Conservation (phyloP, 2,888 invertebrate genomes). For the Brassicogethes aeneus region DNA sequence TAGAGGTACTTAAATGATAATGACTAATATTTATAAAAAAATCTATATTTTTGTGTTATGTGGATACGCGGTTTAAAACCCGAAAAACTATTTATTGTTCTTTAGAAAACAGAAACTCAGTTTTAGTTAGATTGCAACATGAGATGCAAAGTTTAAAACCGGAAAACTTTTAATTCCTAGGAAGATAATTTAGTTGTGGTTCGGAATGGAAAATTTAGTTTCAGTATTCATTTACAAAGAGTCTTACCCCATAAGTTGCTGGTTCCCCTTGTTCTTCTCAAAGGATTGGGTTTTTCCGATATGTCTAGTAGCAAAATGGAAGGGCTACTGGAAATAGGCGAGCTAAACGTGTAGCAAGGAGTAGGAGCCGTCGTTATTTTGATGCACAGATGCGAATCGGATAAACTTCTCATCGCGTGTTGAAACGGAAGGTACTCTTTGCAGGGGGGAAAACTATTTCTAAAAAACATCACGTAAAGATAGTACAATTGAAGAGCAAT, state of each 20-base stretch:
- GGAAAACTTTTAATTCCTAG: too few species aligned
- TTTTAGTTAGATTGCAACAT: too few species aligned
- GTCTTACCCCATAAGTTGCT: slow-evolving; percentile 39
- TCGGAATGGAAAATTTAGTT: too few species aligned
- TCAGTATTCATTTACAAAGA: too few species aligned
- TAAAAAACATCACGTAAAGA: slow-evolving; percentile 18
- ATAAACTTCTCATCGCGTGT: slow-evolving; percentile 65
- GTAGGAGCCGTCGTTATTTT: slow-evolving; percentile 57
- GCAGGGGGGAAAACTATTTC: slow-evolving; percentile 66
- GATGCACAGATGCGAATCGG: slow-evolving; percentile 64
- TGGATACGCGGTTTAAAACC: too few species aligned
- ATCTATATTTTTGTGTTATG: too few species aligned
- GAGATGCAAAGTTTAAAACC: too few species aligned
- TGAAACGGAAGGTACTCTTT: slow-evolving; percentile 61
- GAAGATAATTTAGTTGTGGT: too few species aligned
- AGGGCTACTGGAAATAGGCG: slow-evolving; percentile 51
- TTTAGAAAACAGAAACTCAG: too few species aligned
- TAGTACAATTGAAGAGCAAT: slow-evolving; percentile 3
- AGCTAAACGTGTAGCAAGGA: slow-evolving; percentile 46
- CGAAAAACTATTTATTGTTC: too few species aligned
- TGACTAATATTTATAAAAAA: too few species aligned
- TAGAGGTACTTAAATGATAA: too few species aligned
- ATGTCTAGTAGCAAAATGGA: slow-evolving; percentile 54
- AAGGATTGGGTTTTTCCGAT: slow-evolving; percentile 48
- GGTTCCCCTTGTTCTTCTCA: slow-evolving; percentile 50